These are phyloP conservation scores for Monopis laevigella DNA, from an alignment of 2,888 invertebrate genomes.

Conservation along the genomic window DNA sequence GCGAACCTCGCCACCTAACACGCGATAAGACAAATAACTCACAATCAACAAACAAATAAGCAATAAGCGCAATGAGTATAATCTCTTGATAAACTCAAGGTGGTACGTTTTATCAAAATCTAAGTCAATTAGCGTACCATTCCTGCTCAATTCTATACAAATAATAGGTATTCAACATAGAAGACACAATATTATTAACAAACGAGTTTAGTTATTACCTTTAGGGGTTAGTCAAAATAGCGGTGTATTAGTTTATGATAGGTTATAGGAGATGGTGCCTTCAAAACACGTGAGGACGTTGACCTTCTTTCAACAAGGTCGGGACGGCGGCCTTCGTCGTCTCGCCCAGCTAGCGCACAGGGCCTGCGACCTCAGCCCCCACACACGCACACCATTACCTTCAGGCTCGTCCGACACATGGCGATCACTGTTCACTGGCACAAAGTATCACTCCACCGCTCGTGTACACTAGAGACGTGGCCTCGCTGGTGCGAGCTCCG, in stretches of 20 bases:
- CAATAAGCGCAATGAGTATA: too few relatives aligned
- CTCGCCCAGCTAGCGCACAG: slow-evolving; percentile 47
- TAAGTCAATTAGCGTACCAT: too few relatives aligned
- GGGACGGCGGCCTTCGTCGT: slow-evolving; percentile 62
- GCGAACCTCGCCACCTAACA: too few relatives aligned
- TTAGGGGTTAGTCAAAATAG: slow-evolving; percentile 7
- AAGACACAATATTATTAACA: background rate
- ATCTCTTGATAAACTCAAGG: too few relatives aligned
- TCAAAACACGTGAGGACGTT: slow-evolving; percentile 54
- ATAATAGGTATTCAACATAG: background rate
- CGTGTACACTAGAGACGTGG: background rate
- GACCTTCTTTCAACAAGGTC: slow-evolving; percentile 64
- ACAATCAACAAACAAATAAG: too few relatives aligned
- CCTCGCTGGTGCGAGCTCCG: slow-evolving; percentile 15
- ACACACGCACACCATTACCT: slow-evolving; percentile 50
- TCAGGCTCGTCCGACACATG: slow-evolving; percentile 53
- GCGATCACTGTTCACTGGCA: slow-evolving; percentile 34
- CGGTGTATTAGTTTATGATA: slow-evolving; percentile 8
- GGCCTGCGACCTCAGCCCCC: slow-evolving; percentile 32
- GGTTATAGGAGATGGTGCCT: slow-evolving; percentile 18
- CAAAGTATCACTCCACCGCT: slow-evolving; percentile 22
- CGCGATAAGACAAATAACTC: too few relatives aligned
- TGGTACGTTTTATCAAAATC: too few relatives aligned
- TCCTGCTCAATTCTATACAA: too few relatives aligned
- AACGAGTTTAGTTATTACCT: slow-evolving; percentile 2